Base-by-base conservation (phyloP, 1,140 invertebrate genomes). In the Trachymyrmex cornetzi region DNA sequence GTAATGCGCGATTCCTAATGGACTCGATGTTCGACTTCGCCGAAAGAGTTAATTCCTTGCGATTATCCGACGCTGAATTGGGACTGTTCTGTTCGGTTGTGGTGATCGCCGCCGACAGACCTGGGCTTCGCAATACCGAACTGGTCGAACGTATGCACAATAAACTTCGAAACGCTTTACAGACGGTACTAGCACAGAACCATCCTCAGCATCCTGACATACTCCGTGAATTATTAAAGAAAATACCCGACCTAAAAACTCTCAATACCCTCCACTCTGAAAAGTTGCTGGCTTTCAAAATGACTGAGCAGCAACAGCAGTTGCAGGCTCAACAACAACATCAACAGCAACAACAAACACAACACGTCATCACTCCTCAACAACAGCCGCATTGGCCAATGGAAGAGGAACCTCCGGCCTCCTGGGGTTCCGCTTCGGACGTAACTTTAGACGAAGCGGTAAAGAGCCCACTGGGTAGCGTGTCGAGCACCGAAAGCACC, bases 21-120 rank as follows among this genome's bases (percentile, higher is more conserved):
- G 98, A 99, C 93, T 99, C 98, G 86, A 99, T 99, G 96, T 99
- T 99, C 94, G 99, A 99, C 92, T 99, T 99, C 95, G 98, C 99
- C 59, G 98, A 99, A 93, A 96, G 98, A 88, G 97, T 99, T 94
- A 99, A 99, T 94, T 97, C 97, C 9, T 96, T 99, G 93, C 97
- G 97, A 92, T 96, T 99, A 74, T 98, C 98, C 14, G 99, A 99
- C 93, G 97, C 98, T 48, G 98, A 99, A 94, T 97, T 99, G 79
- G 99, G 98, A 44, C 96, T 99, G 0, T 99, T 99, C 95, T 99
- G 98, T 95, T 98, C 99, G 80, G 97, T 99, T 66, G 98, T 99
- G 0, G 97, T 99, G 84, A 99, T 99, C 89, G 98, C 99, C 30
- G 97, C 98, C 66, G 98, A 99, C 95, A 96, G 99, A 7, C 99